Conservation (phyloP, 23 tunicate genomes). For the Halocynthia roretzi region DNA sequence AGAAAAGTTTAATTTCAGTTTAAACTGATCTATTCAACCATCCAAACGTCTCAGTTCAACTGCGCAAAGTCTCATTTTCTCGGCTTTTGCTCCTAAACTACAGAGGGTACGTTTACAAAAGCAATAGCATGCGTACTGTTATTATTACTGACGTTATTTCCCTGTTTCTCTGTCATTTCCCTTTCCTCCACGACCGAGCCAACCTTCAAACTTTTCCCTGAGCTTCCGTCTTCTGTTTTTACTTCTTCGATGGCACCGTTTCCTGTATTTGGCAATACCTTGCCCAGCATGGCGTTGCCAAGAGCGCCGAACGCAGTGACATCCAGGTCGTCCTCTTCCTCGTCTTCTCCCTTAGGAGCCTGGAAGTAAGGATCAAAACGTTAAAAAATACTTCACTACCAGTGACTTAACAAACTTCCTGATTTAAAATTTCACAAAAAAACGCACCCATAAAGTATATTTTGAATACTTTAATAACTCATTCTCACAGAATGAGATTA, state of each 20-base stretch:
- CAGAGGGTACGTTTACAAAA: constrained; percentile 12
- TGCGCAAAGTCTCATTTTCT: too few relatives aligned
- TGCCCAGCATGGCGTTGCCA: constrained; percentile 7
- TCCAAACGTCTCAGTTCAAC: too few relatives aligned
- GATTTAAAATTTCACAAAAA: too few relatives aligned
- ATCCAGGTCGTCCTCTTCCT: constrained; percentile 4
- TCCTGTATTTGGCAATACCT: not conserved
- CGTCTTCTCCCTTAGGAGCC: constrained; percentile 20
- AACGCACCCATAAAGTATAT: too few relatives aligned
- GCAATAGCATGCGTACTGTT: constrained; percentile 2
- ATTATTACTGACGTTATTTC: not conserved
- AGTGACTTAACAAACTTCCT: too few relatives aligned
- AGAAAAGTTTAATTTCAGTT: too few relatives aligned
- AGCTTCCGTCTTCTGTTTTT: not conserved
- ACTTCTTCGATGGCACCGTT: not conserved
- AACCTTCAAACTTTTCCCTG: not conserved
- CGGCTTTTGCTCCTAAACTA: too few relatives aligned
- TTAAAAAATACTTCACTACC: too few relatives aligned
- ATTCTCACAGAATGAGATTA: too few relatives aligned
- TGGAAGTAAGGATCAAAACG: not conserved
- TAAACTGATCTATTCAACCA: too few relatives aligned
- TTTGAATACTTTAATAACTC: too few relatives aligned
- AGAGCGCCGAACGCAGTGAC: constrained; percentile 21
- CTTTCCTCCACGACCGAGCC: not conserved
- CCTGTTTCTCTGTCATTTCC: not conserved